Evolutionary conservation across 2,797 vertebrate species (phyloP).

Genomic region (Epinephelus awoara): DNA sequence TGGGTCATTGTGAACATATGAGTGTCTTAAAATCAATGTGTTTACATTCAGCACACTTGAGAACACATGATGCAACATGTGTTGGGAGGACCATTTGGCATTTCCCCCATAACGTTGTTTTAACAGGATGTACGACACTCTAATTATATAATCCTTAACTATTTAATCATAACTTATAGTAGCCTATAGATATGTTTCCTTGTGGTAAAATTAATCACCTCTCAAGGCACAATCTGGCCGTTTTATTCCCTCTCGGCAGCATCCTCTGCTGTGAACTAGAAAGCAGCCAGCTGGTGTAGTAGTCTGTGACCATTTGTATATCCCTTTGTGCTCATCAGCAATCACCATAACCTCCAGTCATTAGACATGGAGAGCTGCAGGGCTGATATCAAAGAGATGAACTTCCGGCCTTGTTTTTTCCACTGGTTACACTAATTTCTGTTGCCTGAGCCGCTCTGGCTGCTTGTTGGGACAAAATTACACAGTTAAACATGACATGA

Average conservation of each 20-base stretch:
- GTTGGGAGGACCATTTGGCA: not conserved
- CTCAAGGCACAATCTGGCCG: constrained; percentile 43
- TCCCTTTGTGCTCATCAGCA: constrained; percentile 68
- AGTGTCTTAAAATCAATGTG: constrained; percentile 24
- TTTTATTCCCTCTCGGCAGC: constrained; percentile 41
- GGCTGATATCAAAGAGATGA: constrained; percentile 38
- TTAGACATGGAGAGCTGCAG: constrained; percentile 52
- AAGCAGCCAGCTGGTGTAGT: constrained; percentile 68
- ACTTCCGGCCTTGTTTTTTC: constrained; percentile 28
- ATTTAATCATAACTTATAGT: constrained; percentile 32
- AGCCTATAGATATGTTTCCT: constrained; percentile 40
- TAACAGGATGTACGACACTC: not conserved
- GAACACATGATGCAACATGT: constrained; percentile 34
- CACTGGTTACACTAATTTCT: constrained; percentile 3
- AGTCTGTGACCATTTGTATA: constrained; percentile 52
- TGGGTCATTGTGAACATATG: constrained; percentile 39
- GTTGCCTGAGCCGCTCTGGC: not conserved
- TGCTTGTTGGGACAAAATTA: constrained; percentile 13
- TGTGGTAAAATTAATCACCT: constrained; percentile 52
- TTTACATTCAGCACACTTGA: constrained; percentile 5
- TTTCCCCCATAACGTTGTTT: not conserved
- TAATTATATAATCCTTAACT: constrained; percentile 5
- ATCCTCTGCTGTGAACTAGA: constrained; percentile 47
- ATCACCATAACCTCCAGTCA: constrained; percentile 59
- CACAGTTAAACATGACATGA: constrained; percentile 1